Evolutionary conservation across 1,140 invertebrate genomes (phyloP).

Genomic region (Wiebesia pumilae): DNA sequence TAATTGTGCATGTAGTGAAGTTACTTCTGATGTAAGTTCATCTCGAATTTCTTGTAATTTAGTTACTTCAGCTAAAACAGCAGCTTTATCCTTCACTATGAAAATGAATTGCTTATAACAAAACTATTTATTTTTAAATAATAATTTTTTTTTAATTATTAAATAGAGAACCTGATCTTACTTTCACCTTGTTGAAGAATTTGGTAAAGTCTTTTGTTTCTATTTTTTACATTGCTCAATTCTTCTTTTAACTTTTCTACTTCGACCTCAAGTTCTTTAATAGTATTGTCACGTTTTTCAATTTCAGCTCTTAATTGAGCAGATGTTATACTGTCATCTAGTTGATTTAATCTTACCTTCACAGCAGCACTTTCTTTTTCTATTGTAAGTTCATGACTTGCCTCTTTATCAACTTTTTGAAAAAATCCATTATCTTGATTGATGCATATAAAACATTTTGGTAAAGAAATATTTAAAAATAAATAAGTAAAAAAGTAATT

Average conservation of each 20-base stretch:
- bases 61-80: conserved; percentile 84
- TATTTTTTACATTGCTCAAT: conserved; percentile 82
- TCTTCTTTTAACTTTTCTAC: conserved; percentile 80
- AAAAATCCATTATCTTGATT: conserved; percentile 78
- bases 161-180: conserved; percentile 73
- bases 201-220: conserved; percentile 86
- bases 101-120: conserved; percentile 43
- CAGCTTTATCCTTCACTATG: conserved; percentile 86
- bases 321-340: conserved; percentile 76
- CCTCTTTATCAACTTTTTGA: conserved; percentile 80
- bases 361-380: conserved; percentile 80
- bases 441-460: neutral
- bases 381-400: conserved; percentile 79
- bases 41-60: conserved; percentile 81
- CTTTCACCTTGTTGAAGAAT: conserved; percentile 87
- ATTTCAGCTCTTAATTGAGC: conserved; percentile 80
- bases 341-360: conserved; percentile 72
- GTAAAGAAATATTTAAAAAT: neutral
- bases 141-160: conserved; percentile 36
- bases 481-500: neutral
- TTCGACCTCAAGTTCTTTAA: conserved; percentile 78
- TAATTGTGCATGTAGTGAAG: conserved; percentile 81
- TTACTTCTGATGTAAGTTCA: conserved; percentile 84
- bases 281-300: conserved; percentile 81
- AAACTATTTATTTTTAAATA: neutral